Base-by-base conservation (phyloP, 2,888 invertebrate genomes). In the Drosophila stalkeri region DNA sequence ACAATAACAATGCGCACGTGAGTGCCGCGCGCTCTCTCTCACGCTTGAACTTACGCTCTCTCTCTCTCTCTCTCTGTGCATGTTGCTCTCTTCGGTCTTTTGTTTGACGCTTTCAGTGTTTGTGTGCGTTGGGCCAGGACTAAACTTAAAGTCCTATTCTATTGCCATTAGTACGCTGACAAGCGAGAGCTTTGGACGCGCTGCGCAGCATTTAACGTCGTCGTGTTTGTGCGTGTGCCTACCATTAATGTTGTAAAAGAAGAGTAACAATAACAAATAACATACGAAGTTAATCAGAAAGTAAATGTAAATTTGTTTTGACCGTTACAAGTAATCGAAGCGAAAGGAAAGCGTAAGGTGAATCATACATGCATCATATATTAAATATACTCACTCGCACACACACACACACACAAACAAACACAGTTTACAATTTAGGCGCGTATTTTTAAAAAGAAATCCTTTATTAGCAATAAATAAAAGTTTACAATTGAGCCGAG, bases 1-100 rank as follows among this genome's bases (percentile, higher is more conserved):
- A 89, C 82, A 89, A 89, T 83, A 87, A 88, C 80, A 83, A 86
- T 78, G 75, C 76, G 86, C 88, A 82, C 83, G 85, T 85, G 85
- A 88, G 86, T 82, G 77, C 73, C 69, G 72, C 41, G 46, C 61
- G 60, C 47, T 12, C 47, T 57, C 72, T 49, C 64, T 56, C 54
- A 57, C 39, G 46, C n/a, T n/a, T n/a, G n/a, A n/a, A n/a, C n/a
- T n/a, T n/a, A n/a, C 52, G 43, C 54, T 46, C 46, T 52, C 59
- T 11, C 39, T 52, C 57, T 27, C 52, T 46, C 56, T 37, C 52
- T 60, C 59, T 27, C 39, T 52, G 43, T 11, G 27, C 6, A 51
- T 27, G 37, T 43, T 51, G 47, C 51, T 33, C 54, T 44, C 65
- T 18, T 31, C 14, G 46, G 33, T 54, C 49, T 49, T 71, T 74